These are phyloP conservation scores for Lucilia sericata DNA, from an alignment of 1,140 invertebrate species.

Conservation along the genomic window DNA sequence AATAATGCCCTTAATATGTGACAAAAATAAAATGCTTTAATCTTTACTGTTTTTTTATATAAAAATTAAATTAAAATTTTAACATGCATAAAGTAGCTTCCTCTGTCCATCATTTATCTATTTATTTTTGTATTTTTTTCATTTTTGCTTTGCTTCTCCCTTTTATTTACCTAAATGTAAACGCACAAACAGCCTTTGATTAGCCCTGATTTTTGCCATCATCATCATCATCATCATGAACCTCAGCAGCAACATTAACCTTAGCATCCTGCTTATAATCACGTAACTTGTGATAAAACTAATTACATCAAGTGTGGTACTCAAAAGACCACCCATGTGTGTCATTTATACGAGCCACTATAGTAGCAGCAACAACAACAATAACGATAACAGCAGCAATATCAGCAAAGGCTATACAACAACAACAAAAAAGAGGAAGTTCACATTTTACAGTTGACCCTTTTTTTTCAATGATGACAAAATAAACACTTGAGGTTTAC, in stretches of 20 bases:
- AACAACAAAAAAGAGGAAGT: slow-evolving; percentile 29
- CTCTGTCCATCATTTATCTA: neutral
- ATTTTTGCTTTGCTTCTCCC: no score
- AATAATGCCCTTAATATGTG: neutral
- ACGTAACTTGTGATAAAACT: slow-evolving; percentile 44
- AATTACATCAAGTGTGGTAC: slow-evolving; percentile 38
- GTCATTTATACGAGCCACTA: slow-evolving; percentile 30
- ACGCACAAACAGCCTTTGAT: slow-evolving; percentile 29
- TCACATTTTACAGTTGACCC: slow-evolving; percentile 42
- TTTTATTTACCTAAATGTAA: neutral
- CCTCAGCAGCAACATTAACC: slow-evolving; percentile 33
- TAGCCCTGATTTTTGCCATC: slow-evolving; percentile 31
- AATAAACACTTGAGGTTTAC: slow-evolving; percentile 42
- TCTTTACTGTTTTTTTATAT: neutral
- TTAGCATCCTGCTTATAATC: slow-evolving; percentile 41
- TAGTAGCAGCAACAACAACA: neutral
- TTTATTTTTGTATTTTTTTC: neutral
- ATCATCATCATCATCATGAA: neutral
- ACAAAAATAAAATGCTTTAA: slow-evolving; percentile 10
- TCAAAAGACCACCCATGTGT: slow-evolving; percentile 40
- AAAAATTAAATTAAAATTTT: slow-evolving; percentile 8
- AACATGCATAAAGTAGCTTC: neutral
- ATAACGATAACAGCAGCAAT: slow-evolving; percentile 3
- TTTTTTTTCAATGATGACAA: slow-evolving; percentile 41
- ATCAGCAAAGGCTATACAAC: neutral